Evolutionary conservation across 2,888 invertebrate species (phyloP).

Genomic region (Malacosoma neustria): DNA sequence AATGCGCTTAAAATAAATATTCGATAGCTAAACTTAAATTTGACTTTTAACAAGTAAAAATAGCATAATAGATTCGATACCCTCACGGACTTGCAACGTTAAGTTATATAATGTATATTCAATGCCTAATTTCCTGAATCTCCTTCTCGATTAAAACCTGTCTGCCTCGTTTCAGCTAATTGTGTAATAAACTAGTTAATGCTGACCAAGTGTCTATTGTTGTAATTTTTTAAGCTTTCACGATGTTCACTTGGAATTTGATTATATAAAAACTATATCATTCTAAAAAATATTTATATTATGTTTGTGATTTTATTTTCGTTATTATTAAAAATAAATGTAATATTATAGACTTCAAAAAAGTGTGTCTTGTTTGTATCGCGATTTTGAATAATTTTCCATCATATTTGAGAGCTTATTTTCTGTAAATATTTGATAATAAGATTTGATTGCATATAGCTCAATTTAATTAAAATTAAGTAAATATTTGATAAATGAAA

Average conservation of each 20-base stretch:
- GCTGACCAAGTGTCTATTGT: not conserved
- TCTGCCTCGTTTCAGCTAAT: not conserved
- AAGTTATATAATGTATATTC: not conserved
- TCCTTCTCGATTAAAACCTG: not conserved
- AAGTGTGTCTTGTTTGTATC: conserved; percentile 39
- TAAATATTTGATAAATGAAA: too few species aligned
- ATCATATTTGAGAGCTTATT: conserved; percentile 13
- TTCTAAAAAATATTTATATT: too few species aligned
- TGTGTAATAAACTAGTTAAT: not conserved
- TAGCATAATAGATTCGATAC: not conserved
- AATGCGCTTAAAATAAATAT: too few species aligned
- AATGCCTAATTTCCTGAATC: not conserved
- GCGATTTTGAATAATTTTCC: conserved; percentile 5
- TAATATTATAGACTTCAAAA: conserved; percentile 73
- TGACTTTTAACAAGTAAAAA: too few species aligned
- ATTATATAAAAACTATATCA: too few species aligned
- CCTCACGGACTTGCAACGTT: not conserved
- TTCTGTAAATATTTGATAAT: too few species aligned
- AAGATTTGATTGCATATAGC: too few species aligned
- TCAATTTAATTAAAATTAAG: too few species aligned
- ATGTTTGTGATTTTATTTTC: too few species aligned
- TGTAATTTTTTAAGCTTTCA: not conserved
- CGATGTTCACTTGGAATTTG: too few species aligned
- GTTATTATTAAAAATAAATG: too few species aligned
- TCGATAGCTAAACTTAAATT: too few species aligned